Percentiles rank a stretch among this genome's conserved stretches.
These are phyloP conservation scores for Origma solitaria DNA, from an alignment of 2,113 vertebrate species.

Conservation along the genomic window DNA sequence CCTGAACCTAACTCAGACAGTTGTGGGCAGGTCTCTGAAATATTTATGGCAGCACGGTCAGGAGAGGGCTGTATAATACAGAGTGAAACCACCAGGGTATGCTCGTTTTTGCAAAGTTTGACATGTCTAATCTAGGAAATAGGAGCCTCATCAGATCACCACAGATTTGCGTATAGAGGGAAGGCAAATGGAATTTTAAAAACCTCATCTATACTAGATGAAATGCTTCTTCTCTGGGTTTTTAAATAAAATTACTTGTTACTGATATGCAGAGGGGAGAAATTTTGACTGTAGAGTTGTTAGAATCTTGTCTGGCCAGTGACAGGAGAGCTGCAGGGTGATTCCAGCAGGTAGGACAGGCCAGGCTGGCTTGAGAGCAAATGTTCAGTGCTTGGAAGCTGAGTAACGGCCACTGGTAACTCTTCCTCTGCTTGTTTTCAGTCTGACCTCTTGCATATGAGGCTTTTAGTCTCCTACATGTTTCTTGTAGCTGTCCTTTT, in stretches of 20 bases:
- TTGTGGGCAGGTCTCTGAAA: constrained; percentile 29
- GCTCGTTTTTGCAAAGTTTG: constrained; percentile 40
- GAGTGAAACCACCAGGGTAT: neutral
- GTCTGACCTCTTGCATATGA: neutral
- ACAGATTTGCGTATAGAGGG: constrained; percentile 53
- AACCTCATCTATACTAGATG: constrained; percentile 52
- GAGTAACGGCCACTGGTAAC: neutral
- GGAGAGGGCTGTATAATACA: neutral
- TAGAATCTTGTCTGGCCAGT: neutral
- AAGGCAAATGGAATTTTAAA: constrained; percentile 66
- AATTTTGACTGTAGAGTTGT: neutral
- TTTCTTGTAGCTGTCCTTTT: neutral
- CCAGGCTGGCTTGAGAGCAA: neutral
- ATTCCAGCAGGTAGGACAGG: neutral
- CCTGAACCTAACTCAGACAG: constrained; percentile 28
- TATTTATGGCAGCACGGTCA: neutral
- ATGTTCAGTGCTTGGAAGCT: neutral
- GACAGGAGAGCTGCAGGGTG: neutral
- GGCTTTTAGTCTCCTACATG: neutral
- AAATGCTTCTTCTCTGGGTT: constrained; percentile 18
- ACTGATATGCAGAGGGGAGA: neutral
- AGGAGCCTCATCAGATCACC: constrained; percentile 64
- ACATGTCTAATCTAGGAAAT: constrained; percentile 59
- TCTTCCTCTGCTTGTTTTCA: neutral
- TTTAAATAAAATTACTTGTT: neutral